These are phyloP conservation scores for Sturnus vulgaris DNA, from an alignment of 2,113 vertebrate genomes.

Conservation along the genomic window DNA sequence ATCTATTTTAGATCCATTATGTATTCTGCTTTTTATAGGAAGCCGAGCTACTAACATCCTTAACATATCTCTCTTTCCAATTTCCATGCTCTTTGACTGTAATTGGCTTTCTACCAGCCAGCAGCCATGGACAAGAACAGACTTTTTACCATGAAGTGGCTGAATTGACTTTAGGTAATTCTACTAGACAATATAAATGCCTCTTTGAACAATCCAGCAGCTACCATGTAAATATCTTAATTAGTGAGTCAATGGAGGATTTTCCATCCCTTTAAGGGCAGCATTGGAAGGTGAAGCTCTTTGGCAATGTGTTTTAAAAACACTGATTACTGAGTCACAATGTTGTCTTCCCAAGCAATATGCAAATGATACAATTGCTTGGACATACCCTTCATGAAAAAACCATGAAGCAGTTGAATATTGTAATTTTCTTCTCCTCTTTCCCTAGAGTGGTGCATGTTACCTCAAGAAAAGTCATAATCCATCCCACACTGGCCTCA, in stretches of 20 bases:
- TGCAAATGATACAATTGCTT: background rate
- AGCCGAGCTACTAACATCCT: background rate
- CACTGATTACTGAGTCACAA: background rate
- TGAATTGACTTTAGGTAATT: background rate
- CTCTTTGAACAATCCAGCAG: background rate
- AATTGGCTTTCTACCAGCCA: background rate
- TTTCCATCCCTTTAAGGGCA: background rate
- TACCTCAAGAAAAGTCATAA: background rate
- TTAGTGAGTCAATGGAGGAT: background rate
- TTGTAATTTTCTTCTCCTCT: background rate
- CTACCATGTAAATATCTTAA: background rate
- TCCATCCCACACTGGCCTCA: background rate
- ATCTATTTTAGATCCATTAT: background rate
- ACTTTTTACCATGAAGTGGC: background rate
- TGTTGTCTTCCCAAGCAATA: background rate
- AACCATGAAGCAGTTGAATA: background rate
- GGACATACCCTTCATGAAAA: background rate
- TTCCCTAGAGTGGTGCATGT: fast-evolving
- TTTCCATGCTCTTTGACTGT: background rate
- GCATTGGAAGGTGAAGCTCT: background rate
- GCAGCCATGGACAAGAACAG: background rate
- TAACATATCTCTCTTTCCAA: background rate
- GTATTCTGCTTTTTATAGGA: background rate
- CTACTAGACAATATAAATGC: background rate
- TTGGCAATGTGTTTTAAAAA: background rate